Conservation (phyloP, 1,140 invertebrate genomes). For the Acromyrmex charruanus region DNA sequence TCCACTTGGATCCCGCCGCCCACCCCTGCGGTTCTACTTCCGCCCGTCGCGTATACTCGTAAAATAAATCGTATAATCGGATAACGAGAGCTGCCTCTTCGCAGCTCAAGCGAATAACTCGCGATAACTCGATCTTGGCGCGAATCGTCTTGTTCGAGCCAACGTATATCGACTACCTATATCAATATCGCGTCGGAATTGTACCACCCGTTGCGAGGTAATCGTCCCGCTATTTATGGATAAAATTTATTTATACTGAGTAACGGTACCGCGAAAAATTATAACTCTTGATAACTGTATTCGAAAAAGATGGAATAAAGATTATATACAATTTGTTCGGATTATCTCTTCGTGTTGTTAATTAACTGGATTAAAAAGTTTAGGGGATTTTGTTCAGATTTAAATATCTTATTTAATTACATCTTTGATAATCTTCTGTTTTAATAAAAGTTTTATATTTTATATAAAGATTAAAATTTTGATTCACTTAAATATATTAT, state of each 20-base stretch:
- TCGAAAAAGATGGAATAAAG: background rate
- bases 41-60: conserved; percentile 67
- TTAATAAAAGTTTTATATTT: background rate
- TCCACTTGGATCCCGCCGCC: conserved; percentile 72
- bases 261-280: background rate
- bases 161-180: conserved; percentile 5
- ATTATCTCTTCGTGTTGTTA: background rate
- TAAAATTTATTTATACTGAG: background rate
- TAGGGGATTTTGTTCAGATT: background rate
- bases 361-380: background rate
- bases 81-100: conserved; percentile 68
- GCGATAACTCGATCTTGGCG: conserved; percentile 63
- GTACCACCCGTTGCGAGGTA: conserved; percentile 3
- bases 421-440: background rate
- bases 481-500: no score
- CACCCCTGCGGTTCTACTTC: conserved; percentile 54
- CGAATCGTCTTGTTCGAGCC: conserved; percentile 23
- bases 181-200: conserved; percentile 18
- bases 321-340: background rate
- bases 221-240: background rate
- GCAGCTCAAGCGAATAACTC: conserved; percentile 58
- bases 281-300: background rate
- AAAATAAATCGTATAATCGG: conserved; percentile 79
- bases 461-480: background rate
- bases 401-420: background rate